Percentiles rank a stretch among this genome's conserved stretches.
These are phyloP conservation scores for Malthinus flaveolus DNA, from an alignment of 2,888 invertebrate genomes.

Conservation along the genomic window DNA sequence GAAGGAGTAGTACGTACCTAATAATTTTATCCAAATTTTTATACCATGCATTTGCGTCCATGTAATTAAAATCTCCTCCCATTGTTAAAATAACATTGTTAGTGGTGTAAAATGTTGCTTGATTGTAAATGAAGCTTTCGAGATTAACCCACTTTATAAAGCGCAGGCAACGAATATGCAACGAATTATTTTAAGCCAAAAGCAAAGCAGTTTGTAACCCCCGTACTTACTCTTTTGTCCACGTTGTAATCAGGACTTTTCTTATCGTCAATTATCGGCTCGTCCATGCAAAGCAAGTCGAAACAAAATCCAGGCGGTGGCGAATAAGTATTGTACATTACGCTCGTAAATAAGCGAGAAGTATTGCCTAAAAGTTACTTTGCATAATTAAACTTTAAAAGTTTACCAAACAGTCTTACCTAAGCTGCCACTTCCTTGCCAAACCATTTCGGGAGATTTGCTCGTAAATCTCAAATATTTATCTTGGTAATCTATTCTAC, in stretches of 20 bases:
- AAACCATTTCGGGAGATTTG: constrained; percentile 79
- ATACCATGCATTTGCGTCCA: constrained; percentile 76
- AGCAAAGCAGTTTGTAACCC: not conserved
- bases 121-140: too few relatives aligned
- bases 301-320: constrained; percentile 93
- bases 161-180: too few relatives aligned
- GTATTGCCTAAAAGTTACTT: constrained; percentile 56
- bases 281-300: constrained; percentile 81
- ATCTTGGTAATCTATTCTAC: constrained; percentile 86
- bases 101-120: constrained; percentile 57
- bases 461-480: constrained; percentile 63
- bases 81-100: constrained; percentile 85
- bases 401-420: constrained; percentile 59
- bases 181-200: not conserved
- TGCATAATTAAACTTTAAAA: not conserved
- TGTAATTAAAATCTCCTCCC: constrained; percentile 92
- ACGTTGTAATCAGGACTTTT: constrained; percentile 84
- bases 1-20: constrained; percentile 54
- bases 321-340: constrained; percentile 78
- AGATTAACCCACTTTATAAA: too few relatives aligned
- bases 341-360: constrained; percentile 81
- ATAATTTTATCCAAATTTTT: constrained; percentile 76
- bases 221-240: constrained; percentile 52
- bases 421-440: constrained; percentile 74
- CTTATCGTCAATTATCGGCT: constrained; percentile 84